Conservation (phyloP, 2,113 vertebrate species). For the Leptocoma aspasia region DNA sequence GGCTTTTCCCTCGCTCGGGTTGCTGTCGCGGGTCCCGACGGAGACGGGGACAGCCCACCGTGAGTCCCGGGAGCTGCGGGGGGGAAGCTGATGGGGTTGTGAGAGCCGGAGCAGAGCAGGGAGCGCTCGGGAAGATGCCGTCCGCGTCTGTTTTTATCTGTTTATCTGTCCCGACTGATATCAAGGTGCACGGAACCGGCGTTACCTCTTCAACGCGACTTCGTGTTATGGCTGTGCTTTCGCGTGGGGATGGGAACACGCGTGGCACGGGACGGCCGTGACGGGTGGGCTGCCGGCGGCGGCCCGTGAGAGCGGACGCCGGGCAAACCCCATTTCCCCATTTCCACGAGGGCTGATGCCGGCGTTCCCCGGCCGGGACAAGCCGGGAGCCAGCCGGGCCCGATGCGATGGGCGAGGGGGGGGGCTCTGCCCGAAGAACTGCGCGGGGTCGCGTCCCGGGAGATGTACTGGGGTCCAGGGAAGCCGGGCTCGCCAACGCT, state of each 20-base stretch:
- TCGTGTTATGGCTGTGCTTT: background rate
- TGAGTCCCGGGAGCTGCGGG: background rate
- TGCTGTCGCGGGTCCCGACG: background rate
- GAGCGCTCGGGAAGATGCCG: background rate
- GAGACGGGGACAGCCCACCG: too few relatives aligned
- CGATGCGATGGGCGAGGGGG: rapidly evolving
- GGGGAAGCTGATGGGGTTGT: background rate
- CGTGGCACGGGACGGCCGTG: background rate
- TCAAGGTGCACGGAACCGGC: background rate
- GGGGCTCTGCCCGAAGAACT: background rate
- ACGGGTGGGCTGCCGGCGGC: background rate
- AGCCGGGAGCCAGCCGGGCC: background rate
- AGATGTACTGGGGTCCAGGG: background rate
- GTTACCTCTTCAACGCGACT: background rate
- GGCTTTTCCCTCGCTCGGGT: too few relatives aligned
- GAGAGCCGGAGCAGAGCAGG: background rate
- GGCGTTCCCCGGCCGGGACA: too few relatives aligned
- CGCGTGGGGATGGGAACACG: background rate
- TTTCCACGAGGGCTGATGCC: background rate
- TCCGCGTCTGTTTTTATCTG: background rate
- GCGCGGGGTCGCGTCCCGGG: background rate
- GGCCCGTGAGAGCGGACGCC: background rate
- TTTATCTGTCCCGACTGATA: too few relatives aligned
- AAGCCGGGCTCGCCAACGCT: background rate
- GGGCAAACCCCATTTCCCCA: background rate